These are phyloP conservation scores for Brachionus angularis DNA, from an alignment of 1,140 invertebrate genomes.

Conservation along the genomic window DNA sequence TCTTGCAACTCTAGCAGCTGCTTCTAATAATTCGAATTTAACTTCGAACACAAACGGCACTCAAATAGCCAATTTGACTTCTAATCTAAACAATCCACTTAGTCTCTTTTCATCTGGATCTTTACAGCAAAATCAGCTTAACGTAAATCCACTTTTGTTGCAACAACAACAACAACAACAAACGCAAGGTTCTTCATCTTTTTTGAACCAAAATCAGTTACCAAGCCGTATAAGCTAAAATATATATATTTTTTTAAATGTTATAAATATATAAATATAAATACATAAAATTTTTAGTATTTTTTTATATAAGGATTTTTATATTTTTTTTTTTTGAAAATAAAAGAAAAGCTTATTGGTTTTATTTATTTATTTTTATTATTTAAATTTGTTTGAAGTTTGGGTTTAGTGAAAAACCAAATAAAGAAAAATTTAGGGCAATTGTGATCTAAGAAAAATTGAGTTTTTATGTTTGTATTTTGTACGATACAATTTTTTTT, in stretches of 20 bases:
- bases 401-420: too few relatives aligned
- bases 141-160: constrained; percentile 2
- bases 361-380: constrained; percentile 14
- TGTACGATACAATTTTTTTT: constrained; percentile 19
- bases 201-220: constrained; percentile 25
- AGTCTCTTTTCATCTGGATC: background rate
- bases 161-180: background rate
- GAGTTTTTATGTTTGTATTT: too few relatives aligned
- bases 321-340: too few relatives aligned
- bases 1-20: background rate
- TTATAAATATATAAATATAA: too few relatives aligned
- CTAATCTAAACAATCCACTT: background rate
- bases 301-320: too few relatives aligned
- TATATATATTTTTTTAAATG: too few relatives aligned
- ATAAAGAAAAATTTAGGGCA: too few relatives aligned
- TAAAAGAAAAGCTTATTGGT: too few relatives aligned
- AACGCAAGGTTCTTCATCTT: background rate
- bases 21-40: background rate
- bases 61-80: constrained; percentile 10
- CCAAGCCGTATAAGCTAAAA: background rate
- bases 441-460: too few relatives aligned
- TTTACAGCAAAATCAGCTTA: constrained; percentile 7
- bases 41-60: background rate
- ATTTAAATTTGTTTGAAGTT: too few relatives aligned
- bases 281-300: background rate